Evolutionary conservation across 2,888 invertebrate species (phyloP).

Genomic region (Mesoligia furuncula): DNA sequence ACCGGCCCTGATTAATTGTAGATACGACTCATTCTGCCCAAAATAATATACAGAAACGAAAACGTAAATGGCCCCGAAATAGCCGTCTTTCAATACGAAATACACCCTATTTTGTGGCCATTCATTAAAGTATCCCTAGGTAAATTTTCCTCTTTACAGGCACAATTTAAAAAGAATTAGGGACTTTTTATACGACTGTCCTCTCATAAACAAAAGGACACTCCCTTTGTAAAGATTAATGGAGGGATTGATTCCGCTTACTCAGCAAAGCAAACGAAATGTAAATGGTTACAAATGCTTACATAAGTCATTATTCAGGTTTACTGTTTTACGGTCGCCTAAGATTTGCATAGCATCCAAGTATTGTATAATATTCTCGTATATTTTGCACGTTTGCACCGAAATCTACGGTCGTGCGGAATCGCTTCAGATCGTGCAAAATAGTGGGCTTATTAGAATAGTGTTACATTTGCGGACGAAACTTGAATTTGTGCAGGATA

Average conservation of each 20-base stretch:
- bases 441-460: not conserved
- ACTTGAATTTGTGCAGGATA: conserved; percentile 12
- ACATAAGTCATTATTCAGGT: conserved; percentile 25
- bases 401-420: not conserved
- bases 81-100: too few relatives aligned
- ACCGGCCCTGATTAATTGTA: not conserved
- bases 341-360: conserved; percentile 42
- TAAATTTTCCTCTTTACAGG: conserved; percentile 7
- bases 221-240: conserved; percentile 40
- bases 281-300: conserved; percentile 34
- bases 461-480: not conserved
- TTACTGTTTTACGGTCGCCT: conserved; percentile 1
- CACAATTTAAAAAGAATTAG: conserved; percentile 25
- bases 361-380: conserved; percentile 6
- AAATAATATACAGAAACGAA: conserved; percentile 3
- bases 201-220: conserved; percentile 33
- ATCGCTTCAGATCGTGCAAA: not conserved
- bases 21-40: not conserved
- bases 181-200: conserved; percentile 15
- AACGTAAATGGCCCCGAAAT: not conserved
- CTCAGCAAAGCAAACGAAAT: conserved; percentile 24
- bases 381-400: conserved; percentile 17
- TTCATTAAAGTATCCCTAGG: conserved; percentile 21
- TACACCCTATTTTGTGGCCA: not conserved
- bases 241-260: conserved; percentile 7